Evolutionary conservation across 2,888 invertebrate species (phyloP).

Genomic region (Galerucella nymphaeae): DNA sequence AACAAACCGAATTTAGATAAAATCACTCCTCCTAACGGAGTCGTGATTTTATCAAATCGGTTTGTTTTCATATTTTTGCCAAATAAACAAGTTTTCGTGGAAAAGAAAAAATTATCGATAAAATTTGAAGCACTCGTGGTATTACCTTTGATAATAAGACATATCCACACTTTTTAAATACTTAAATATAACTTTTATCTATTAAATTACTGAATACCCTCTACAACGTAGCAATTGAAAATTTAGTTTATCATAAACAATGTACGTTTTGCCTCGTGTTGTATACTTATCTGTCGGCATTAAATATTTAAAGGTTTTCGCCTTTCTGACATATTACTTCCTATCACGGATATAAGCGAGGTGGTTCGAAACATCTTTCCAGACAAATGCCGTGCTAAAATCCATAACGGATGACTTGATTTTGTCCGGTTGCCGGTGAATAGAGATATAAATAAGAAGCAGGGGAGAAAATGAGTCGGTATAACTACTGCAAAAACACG

Average conservation of each 20-base stretch:
- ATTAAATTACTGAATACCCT: neutral
- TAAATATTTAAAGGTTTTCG: conserved; percentile 28
- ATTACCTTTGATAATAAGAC: no score
- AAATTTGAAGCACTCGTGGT: no score
- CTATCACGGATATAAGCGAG: conserved; percentile 17
- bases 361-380: conserved; percentile 11
- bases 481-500: conserved; percentile 24
- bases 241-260: neutral
- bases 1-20: no score
- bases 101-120: no score
- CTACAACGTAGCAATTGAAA: neutral
- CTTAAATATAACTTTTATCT: no score
- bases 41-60: no score
- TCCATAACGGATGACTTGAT: conserved; percentile 31
- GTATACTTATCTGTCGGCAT: conserved; percentile 10
- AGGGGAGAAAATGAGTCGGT: conserved; percentile 5
- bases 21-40: no score
- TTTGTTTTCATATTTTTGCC: no score
- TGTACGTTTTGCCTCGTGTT: neutral
- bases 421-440: conserved; percentile 31
- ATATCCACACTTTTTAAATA: no score
- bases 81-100: no score
- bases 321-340: conserved; percentile 29
- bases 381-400: conserved; percentile 29
- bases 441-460: conserved; percentile 20